Percentiles rank a stretch among this genome's conserved stretches.
phyloP scores from a whole-genome alignment of 2,113 vertebrate genomes.

The Platycercus adscitus region DNA sequence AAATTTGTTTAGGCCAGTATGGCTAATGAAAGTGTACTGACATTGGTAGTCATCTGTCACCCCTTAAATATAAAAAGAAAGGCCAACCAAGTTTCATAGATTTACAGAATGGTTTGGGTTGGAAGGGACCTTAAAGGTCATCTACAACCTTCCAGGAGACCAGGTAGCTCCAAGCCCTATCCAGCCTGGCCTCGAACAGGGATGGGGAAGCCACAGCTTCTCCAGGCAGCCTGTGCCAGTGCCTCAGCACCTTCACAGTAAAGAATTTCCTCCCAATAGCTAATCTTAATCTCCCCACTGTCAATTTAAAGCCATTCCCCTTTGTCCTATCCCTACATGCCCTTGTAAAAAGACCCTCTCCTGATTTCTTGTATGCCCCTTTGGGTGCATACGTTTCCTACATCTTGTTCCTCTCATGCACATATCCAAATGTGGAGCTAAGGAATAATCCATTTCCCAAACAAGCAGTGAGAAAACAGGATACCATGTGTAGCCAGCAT shows the following conservation, averaged over 20 bases:
- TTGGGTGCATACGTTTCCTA: neutral
- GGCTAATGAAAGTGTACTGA: neutral
- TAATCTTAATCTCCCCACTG: neutral
- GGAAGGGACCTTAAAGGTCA: neutral
- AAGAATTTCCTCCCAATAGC: neutral
- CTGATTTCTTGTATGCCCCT: neutral
- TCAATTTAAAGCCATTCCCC: neutral
- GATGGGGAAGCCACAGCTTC: neutral
- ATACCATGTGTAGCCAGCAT: neutral
- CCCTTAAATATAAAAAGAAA: neutral
- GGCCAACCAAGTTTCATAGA: neutral
- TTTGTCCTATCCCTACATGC: neutral
- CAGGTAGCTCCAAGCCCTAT: neutral
- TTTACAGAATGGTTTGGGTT: neutral
- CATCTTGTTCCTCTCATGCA: fast-evolving
- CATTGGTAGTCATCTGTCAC: neutral
- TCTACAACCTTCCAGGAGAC: neutral
- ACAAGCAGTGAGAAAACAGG: neutral
- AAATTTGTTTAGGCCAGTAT: neutral
- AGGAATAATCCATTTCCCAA: neutral
- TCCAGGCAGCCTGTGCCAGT: neutral
- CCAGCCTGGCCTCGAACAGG: neutral
- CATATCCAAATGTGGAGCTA: neutral
- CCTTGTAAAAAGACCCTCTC: neutral
- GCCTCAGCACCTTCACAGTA: neutral